These are phyloP conservation scores for Promerops cafer DNA, from an alignment of 2,113 vertebrate genomes.

Conservation along the genomic window DNA sequence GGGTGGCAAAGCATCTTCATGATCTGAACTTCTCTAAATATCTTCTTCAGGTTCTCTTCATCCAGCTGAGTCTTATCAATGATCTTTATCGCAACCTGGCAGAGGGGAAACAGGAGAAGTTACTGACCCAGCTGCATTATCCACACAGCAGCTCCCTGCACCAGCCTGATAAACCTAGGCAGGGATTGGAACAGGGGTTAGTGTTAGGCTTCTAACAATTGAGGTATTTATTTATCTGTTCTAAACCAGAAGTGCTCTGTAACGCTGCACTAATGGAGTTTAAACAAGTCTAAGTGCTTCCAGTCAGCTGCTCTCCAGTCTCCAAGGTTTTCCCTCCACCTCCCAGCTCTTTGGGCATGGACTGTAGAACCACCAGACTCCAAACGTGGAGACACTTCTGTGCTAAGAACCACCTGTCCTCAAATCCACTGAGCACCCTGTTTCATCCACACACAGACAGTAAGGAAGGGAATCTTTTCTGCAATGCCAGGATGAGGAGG, in stretches of 20 bases:
- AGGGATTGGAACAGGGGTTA: background rate
- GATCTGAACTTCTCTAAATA: conserved; percentile 97
- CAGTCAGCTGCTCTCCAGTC: background rate
- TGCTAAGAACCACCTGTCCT: background rate
- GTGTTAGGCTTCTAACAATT: background rate
- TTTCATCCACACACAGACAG: background rate
- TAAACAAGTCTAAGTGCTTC: background rate
- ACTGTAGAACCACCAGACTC: background rate
- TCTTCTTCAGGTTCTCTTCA: conserved; percentile 98
- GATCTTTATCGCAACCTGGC: conserved; percentile 97
- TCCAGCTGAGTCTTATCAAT: conserved; percentile 98
- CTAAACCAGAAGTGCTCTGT: background rate
- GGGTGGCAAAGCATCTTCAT: conserved; percentile 99
- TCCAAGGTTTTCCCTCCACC: background rate
- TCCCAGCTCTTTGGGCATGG: background rate
- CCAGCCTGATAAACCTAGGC: background rate
- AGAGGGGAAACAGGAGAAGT: background rate
- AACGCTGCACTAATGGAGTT: background rate
- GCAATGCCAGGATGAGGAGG: background rate
- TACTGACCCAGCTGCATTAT: background rate
- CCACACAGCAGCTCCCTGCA: background rate
- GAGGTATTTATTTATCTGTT: background rate
- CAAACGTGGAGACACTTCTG: rapidly evolving
- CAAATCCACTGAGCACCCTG: background rate
- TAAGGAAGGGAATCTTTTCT: background rate